Base-by-base conservation (phyloP, 1,140 invertebrate species). In the Acromyrmex heyeri region DNA sequence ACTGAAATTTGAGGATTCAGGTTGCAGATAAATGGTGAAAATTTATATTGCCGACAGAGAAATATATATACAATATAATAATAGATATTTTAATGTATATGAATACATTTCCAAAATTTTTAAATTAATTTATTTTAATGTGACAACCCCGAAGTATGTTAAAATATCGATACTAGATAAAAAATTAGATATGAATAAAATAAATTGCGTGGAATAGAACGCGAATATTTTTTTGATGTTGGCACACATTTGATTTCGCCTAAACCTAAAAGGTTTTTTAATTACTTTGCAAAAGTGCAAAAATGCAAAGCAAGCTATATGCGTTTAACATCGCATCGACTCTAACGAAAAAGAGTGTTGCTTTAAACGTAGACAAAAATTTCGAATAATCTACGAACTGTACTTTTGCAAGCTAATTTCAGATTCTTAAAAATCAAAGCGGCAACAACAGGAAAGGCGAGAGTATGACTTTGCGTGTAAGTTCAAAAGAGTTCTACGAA, bases 401-500 rank as follows among this genome's bases (percentile, higher is more conserved):
- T 16, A 57, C 10, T 27, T 44, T 10, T 27, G 38, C 18, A 48
- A 82, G 59, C 50, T 59, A 30, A 44, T 21, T 48, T 50, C 30
- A 73, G 3, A 50, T 16, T 14, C 53, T 73, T 48, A 21, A 48
- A 61, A 61, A 57, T 38, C 30, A 57, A 59, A 82, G 5, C 38
- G 21, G 18, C n/a, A 44, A 34, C 18, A 73, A 59, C n/a, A 14
- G 6, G 3, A 38, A 69, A 16, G n/a, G 21, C 16, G 16, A 44
- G 79, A 34, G 21, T 34, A 27, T 57, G 14, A 50, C 44, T 62
- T 50, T 14, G 38, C 70, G 12, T 30, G 44, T 38, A 48, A 44
- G 38, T 59, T 83, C 24, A 38, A 50, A 18, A 3, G 14, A 75
- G 38, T 64, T 34, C 48, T 64, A 18, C 62, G 24, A 85, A 76